Percentiles rank a stretch among this genome's conserved stretches.
These are phyloP conservation scores for Acomys russatus DNA, from an alignment of 2,797 vertebrate genomes.

Conservation along the genomic window DNA sequence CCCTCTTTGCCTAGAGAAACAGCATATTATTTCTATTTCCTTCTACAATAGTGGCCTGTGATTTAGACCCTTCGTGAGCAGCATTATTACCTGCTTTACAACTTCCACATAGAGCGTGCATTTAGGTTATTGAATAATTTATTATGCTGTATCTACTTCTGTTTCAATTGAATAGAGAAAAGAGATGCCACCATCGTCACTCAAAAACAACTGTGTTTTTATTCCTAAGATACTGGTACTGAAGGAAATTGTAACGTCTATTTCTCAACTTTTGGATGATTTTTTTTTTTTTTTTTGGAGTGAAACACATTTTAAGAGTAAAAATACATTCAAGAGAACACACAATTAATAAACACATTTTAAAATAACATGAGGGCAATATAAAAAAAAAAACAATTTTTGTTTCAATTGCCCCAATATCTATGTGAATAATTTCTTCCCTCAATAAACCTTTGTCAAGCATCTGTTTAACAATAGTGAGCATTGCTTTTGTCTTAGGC, in stretches of 20 bases:
- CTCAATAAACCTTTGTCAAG: not conserved
- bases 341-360: not conserved
- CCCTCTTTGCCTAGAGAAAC: not conserved
- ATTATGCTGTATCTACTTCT: not conserved
- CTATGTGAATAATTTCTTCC: not conserved
- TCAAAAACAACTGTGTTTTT: not conserved
- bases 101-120: not conserved
- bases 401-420: not conserved
- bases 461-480: not conserved
- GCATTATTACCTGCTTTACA: not conserved
- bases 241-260: not conserved
- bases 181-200: not conserved
- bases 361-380: not conserved
- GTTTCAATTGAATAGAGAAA: not conserved
- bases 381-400: not conserved
- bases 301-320: not conserved
- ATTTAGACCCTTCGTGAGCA: not conserved
- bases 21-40: not conserved
- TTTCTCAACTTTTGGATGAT: not conserved
- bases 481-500: not conserved
- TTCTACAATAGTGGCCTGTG: not conserved
- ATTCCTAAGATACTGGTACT: not conserved
- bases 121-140: slow-evolving; percentile 15
- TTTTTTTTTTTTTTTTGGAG: not conserved
- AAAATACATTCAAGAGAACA: not conserved